phyloP scores from a whole-genome alignment of 2,113 vertebrate species.

The Eupsittula cactorum region DNA sequence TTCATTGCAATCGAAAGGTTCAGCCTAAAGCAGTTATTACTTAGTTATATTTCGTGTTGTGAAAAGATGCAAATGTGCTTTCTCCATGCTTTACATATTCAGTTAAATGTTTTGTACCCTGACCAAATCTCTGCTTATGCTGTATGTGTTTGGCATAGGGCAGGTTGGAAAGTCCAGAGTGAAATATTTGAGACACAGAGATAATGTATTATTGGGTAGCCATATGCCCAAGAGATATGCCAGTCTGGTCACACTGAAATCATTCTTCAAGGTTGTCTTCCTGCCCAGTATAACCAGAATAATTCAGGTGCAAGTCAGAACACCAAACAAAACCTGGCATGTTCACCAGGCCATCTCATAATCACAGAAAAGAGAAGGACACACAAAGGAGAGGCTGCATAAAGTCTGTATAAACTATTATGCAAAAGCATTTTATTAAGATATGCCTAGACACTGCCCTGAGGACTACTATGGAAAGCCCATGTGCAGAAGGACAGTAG shows the following conservation, averaged over 20 bases:
- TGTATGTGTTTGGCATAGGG: not conserved
- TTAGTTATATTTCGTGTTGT: not conserved
- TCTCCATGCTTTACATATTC: conserved; percentile 1
- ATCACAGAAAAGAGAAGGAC: not conserved
- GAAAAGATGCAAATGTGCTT: conserved; percentile 16
- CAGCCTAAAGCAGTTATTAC: not conserved
- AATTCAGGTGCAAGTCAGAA: not conserved
- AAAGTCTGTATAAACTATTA: not conserved
- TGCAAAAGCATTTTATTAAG: not conserved
- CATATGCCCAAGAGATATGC: not conserved
- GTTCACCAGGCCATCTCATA: not conserved
- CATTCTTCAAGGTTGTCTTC: not conserved
- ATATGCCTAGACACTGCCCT: not conserved
- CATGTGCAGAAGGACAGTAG: not conserved
- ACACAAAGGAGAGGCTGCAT: not conserved
- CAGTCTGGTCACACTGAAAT: not conserved
- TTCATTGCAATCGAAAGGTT: not conserved
- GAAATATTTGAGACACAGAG: not conserved
- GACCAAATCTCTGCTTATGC: not conserved
- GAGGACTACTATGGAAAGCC: not conserved
- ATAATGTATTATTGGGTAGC: not conserved
- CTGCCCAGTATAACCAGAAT: not conserved
- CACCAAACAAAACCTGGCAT: not conserved
- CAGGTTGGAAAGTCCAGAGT: not conserved
- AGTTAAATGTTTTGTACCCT: conserved; percentile 5